Conservation (phyloP, 2,113 vertebrate species). For the Rhabdornis inornatus region DNA sequence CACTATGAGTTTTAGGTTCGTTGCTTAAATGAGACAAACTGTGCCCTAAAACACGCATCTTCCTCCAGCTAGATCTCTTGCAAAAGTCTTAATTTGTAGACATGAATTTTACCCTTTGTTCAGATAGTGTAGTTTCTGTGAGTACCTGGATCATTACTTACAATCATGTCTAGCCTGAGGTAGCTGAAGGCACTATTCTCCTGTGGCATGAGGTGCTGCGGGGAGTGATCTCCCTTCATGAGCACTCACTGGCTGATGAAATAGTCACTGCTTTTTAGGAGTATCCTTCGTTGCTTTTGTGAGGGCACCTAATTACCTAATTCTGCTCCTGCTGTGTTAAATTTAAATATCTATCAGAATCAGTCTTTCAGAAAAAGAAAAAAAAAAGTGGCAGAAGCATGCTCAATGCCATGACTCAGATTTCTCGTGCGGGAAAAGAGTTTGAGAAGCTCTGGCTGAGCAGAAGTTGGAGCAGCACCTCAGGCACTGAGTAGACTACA, state of each 20-base stretch:
- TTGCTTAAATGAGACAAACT: neutral
- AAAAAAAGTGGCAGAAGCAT: neutral
- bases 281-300: neutral
- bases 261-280: neutral
- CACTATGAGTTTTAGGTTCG: neutral
- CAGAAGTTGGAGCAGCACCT: neutral
- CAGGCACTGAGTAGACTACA: neutral
- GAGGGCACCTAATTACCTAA: neutral
- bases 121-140: neutral
- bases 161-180: neutral
- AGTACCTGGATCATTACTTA: neutral
- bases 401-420: neutral
- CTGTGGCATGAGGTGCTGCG: neutral
- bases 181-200: neutral
- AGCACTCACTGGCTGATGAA: neutral
- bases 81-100: neutral
- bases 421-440: neutral
- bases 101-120: neutral
- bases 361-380: neutral
- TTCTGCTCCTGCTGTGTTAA: neutral
- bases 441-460: neutral
- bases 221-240: neutral
- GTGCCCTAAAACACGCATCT: neutral
- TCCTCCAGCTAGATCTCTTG: neutral
- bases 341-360: neutral